Evolutionary conservation across 2,888 invertebrate genomes (phyloP), one percentile per base, ranked within the genome.

Genomic region (Odontomyia ornata): DNA sequence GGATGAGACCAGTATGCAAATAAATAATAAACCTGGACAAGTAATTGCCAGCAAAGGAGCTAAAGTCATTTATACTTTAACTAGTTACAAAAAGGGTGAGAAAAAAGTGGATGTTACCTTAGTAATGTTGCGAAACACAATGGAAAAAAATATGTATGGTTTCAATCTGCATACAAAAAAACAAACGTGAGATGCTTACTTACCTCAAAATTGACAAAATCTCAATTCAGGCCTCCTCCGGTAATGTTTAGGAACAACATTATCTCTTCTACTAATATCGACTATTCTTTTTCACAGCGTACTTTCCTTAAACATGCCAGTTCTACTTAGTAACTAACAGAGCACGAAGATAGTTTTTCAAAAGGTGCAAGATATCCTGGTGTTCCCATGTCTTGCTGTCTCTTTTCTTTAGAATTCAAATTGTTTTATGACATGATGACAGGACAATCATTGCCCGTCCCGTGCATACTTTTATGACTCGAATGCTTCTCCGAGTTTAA

Each of bases 221-320:
- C 15, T 18, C 15, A 15, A 36, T 18, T 15, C 36, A 46, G 77
- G 69, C 79, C 77, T 71, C 78, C 78, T 80, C 76, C 77, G 46
- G 75, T 27, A 75, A 80, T 82, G 79, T 80, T 82, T 81, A 79
- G 78, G 80, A 75, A 80, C 78, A 73, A 78, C 80, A 82, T 82
- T 80, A 83, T 82, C 79, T 80, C 75, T 81, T 77, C 81, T 83
- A 82, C 82, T 83, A 83, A 83, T 82, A 80, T 79, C 81, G 80
- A 83, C 81, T 81, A 80, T 80, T 82, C 76, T 67, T 76, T 21
- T 13, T 28, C 73, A 36, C 73, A 73, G 73, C 36, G n/a, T 21
- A 36, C 57, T 7, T 36, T 13, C 30, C 57, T 36, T n/a, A 57
- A 23, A 18, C 25, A 56, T 52, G 27, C 56, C 72, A 57, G 57